These are phyloP conservation scores for Calycopis cecrops DNA, from an alignment of 1,140 invertebrate species.

Conservation along the genomic window DNA sequence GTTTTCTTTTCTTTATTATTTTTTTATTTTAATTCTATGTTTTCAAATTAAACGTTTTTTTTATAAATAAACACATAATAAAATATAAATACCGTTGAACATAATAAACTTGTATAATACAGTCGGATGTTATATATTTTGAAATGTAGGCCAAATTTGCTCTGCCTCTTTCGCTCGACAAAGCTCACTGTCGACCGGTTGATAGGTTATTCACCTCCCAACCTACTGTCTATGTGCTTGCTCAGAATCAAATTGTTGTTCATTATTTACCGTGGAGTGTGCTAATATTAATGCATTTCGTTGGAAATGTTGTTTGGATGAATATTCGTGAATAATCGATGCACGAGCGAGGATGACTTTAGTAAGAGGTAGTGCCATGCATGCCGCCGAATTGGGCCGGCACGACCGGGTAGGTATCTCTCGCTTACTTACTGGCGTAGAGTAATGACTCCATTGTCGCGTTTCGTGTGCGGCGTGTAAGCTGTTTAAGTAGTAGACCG, in stretches of 20 bases:
- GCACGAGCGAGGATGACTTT: too few relatives aligned
- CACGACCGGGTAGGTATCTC: too few relatives aligned
- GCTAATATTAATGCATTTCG: conserved; percentile 11
- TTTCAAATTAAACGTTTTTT: not conserved
- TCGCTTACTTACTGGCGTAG: too few relatives aligned
- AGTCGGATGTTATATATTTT: conserved; percentile 19
- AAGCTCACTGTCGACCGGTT: conserved; percentile 67
- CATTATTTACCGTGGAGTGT: conserved; percentile 19
- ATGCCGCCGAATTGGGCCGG: too few relatives aligned
- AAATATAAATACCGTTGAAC: not conserved
- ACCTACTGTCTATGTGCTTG: conserved; percentile 51
- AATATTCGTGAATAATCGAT: not conserved
- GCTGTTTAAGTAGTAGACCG: too few relatives aligned
- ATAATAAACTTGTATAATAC: not conserved
- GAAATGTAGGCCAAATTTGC: conserved; percentile 67
- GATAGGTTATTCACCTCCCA: conserved; percentile 57
- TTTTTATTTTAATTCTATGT: too few relatives aligned
- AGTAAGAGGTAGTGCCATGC: not conserved
- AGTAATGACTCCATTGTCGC: too few relatives aligned
- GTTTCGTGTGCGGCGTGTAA: too few relatives aligned
- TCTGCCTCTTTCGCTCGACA: conserved; percentile 45
- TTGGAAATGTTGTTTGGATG: not conserved
- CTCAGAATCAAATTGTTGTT: conserved; percentile 12
- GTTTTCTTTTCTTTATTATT: too few relatives aligned
- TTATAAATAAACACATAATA: not conserved